Base-by-base conservation (phyloP, 2,888 invertebrate species). In the Andrena haemorrhoa region DNA sequence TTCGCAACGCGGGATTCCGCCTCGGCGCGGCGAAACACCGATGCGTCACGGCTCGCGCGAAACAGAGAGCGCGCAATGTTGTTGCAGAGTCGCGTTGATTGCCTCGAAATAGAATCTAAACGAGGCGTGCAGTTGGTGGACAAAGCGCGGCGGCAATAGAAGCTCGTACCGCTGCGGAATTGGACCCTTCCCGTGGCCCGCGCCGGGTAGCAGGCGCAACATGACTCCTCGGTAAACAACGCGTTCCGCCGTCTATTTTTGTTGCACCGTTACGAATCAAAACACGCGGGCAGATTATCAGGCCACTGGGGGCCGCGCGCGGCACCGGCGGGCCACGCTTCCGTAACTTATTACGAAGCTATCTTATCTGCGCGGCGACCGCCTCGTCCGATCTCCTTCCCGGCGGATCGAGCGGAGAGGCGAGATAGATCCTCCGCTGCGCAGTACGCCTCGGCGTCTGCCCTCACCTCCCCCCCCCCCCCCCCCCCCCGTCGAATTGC, bases 171-270 rank as follows among this genome's bases (percentile, higher is more conserved):
- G 61, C 20, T 8, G 60, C 8, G 33, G 47, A 64, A 64, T 64
- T 64, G 47, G n/a, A 64, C 41, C 47, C 64, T 47, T 64, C 64
- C 47, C 64, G 29, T 26, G 26, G 26, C 26, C 33, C 47, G 64
- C 47, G n/a, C 20, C 56, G 41, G 26, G 29, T 10, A 69, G 26
- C 20, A n/a, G 26, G 69, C 5, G 23, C 58, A 69, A 69, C 58
- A 58, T 69, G 69, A 69, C 41, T 58, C 56, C 58, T 69, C 56
- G 16, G 58, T 56, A 69, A 69, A 69, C 69, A 41, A 58, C 58
- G 33, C 33, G 51, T 33, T 31, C 33, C 20, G 3, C 1, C 6
- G 26, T 69, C 58, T 69, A 69, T 69, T 69, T 69, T 69, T 29
- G 26, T 35, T 23, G 23, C 35, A 35, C 6, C 41, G 29, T 69